These are phyloP conservation scores for Eumacrocentrus americanus DNA, from an alignment of 2,888 invertebrate genomes.

Conservation along the genomic window DNA sequence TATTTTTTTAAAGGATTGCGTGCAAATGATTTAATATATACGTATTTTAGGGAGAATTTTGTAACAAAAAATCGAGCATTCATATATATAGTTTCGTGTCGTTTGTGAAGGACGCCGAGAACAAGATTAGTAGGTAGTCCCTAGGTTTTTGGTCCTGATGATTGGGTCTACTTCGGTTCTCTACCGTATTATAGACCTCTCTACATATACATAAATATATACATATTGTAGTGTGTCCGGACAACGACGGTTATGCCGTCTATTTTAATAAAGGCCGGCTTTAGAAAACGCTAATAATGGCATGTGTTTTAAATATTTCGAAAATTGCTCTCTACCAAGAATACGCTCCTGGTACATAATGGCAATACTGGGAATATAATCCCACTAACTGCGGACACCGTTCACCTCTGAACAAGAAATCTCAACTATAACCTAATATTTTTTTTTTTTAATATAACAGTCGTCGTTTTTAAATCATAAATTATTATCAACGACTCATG, in stretches of 20 bases:
- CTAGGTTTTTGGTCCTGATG: background rate
- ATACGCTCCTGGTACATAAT: slow-evolving; percentile 4
- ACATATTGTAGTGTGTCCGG: background rate
- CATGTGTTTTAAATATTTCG: slow-evolving; percentile 60
- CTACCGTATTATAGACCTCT: slow-evolving; percentile 3
- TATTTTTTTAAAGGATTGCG: background rate
- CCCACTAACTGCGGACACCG: background rate
- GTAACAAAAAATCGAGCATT: background rate
- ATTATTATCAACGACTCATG: background rate
- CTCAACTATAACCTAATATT: no score
- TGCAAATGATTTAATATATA: background rate
- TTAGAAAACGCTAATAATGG: slow-evolving; percentile 45
- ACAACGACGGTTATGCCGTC: slow-evolving; percentile 22
- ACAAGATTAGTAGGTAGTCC: background rate
- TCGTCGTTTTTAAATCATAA: no score
- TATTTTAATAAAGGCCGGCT: slow-evolving; percentile 33
- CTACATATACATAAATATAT: background rate
- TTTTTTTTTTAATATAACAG: no score
- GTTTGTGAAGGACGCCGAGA: slow-evolving; percentile 9
- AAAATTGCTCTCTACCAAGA: slow-evolving; percentile 53
- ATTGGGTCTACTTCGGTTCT: background rate
- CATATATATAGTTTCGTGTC: background rate
- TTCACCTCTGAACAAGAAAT: background rate
- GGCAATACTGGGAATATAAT: slow-evolving; percentile 60
- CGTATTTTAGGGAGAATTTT: background rate